phyloP scores from a whole-genome alignment of 2,113 vertebrate genomes.

The Muscicapa adusta region DNA sequence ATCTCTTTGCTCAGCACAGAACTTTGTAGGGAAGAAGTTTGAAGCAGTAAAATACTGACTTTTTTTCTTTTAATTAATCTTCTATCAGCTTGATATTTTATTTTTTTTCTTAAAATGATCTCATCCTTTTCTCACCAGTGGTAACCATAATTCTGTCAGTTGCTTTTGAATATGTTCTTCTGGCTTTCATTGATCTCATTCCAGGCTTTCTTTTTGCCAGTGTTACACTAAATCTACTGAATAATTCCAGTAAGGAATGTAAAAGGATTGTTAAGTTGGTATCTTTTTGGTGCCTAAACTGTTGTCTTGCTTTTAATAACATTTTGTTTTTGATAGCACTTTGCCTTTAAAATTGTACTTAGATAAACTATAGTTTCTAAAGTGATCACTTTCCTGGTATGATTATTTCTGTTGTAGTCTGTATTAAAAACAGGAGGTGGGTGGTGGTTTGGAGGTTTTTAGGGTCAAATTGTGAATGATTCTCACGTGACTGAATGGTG shows the following conservation, averaged over 20 bases:
- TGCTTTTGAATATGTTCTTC: not conserved
- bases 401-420: not conserved
- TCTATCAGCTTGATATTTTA: not conserved
- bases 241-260: not conserved
- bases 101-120: not conserved
- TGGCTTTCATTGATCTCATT: not conserved
- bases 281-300: not conserved
- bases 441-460: not conserved
- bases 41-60: not conserved
- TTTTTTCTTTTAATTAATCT: not conserved
- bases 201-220: not conserved
- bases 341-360: not conserved
- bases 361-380: not conserved
- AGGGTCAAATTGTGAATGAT: not conserved
- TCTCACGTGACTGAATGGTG: not conserved
- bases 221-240: not conserved
- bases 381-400: not conserved
- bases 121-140: not conserved
- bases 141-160: not conserved
- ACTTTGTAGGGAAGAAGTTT: not conserved
- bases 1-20: not conserved
- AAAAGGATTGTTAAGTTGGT: not conserved
- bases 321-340: not conserved
- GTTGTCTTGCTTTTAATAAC: not conserved
- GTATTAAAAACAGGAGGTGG: not conserved